Percentiles rank a stretch among this genome's conserved stretches.
Evolutionary conservation across 2,797 vertebrate genomes (phyloP).

Genomic region (Rhodeus uyekii): DNA sequence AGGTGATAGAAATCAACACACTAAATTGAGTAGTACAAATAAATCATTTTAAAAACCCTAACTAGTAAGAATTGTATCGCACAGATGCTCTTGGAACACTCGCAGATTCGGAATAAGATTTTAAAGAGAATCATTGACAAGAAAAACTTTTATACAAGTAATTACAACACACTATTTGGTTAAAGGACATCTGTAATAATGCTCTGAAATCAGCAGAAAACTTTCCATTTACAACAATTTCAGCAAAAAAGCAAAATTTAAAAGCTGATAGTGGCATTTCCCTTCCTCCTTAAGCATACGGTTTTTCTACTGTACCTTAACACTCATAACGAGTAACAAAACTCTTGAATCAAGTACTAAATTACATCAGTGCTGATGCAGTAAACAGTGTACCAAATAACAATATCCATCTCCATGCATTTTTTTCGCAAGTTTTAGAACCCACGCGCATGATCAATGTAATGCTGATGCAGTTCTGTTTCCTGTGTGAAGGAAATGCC

Average conservation of each 20-base stretch:
- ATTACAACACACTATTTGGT: constrained; percentile 1
- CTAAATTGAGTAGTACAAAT: neutral
- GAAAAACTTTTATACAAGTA: neutral
- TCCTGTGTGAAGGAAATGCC: constrained; percentile 71
- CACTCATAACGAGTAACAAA: constrained; percentile 19
- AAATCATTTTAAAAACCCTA: neutral
- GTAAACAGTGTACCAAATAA: neutral
- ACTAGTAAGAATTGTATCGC: neutral
- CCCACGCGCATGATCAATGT: constrained; percentile 65
- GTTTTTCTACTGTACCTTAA: neutral
- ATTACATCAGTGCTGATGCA: constrained; percentile 6
- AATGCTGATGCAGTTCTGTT: constrained; percentile 74
- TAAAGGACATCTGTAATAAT: neutral
- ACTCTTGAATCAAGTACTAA: neutral
- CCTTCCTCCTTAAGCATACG: neutral
- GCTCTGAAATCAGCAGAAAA: neutral
- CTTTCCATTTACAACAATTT: neutral
- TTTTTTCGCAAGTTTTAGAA: constrained; percentile 37
- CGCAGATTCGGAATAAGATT: neutral
- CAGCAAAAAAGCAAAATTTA: neutral
- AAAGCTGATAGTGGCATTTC: neutral
- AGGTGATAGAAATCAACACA: neutral
- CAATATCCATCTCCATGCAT: neutral
- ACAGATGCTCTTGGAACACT: neutral
- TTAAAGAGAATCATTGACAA: neutral